These are phyloP conservation scores for Sinocyclocheilus rhinocerous DNA, from an alignment of 2,113 vertebrate species.

Conservation along the genomic window DNA sequence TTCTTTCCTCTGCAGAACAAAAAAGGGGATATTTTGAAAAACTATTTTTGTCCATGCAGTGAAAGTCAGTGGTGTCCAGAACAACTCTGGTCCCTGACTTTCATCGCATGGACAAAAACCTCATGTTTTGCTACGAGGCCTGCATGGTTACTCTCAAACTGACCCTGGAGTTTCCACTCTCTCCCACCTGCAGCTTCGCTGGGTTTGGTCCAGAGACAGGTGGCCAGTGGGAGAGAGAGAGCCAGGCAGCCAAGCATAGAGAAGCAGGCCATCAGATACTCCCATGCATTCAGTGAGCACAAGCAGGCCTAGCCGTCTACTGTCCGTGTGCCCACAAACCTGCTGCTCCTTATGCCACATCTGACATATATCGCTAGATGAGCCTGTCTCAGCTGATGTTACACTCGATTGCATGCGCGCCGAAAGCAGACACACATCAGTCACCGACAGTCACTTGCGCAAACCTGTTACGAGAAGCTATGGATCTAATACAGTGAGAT, in stretches of 20 bases:
- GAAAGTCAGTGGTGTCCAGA: background rate
- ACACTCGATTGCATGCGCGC: constrained; percentile 36
- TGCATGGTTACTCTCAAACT: background rate
- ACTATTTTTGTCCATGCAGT: background rate
- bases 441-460: background rate
- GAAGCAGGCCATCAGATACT: constrained; percentile 73
- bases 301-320: constrained; percentile 59
- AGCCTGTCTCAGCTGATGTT: constrained; percentile 32
- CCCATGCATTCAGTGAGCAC: constrained; percentile 62
- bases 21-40: background rate
- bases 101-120: background rate
- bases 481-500: constrained; percentile 1
- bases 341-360: constrained; percentile 55
- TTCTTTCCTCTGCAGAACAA: background rate
- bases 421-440: background rate
- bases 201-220: constrained; percentile 66
- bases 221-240: constrained; percentile 70
- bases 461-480: background rate
- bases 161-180: constrained; percentile 48
- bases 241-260: constrained; percentile 69
- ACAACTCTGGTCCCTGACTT: background rate
- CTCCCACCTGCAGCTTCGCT: constrained; percentile 55
- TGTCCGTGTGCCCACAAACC: constrained; percentile 61
- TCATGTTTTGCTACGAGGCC: background rate
- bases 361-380: constrained; percentile 45